phyloP scores from a whole-genome alignment of 1,140 invertebrate genomes.

The Drosophila triauraria region DNA sequence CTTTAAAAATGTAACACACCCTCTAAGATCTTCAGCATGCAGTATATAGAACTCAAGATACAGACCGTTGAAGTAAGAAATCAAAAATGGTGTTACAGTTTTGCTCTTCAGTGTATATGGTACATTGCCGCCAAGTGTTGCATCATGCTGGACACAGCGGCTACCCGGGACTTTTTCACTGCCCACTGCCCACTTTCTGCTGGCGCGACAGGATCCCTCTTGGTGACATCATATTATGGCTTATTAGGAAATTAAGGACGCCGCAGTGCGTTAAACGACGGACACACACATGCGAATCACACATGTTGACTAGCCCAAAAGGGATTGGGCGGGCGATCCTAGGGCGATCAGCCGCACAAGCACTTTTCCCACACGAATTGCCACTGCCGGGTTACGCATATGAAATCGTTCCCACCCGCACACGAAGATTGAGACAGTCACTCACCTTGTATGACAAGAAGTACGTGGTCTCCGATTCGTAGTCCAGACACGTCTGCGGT shows the following conservation, averaged over 20 bases:
- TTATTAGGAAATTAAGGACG: conserved; percentile 77
- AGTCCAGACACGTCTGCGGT: conserved; percentile 91
- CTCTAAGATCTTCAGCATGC: too few relatives aligned
- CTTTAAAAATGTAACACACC: too few relatives aligned
- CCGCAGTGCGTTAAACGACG: conserved; percentile 37
- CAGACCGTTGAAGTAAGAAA: too few relatives aligned
- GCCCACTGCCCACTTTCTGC: conserved; percentile 72
- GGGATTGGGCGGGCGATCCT: conserved; percentile 28
- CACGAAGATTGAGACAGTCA: conserved; percentile 48
- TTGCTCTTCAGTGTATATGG: not conserved
- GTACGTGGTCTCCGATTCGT: conserved; percentile 93
- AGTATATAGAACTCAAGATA: too few relatives aligned
- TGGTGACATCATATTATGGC: conserved; percentile 84
- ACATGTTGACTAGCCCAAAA: conserved; percentile 65
- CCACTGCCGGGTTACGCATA: conserved; percentile 18
- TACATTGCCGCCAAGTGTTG: conserved; percentile 72
- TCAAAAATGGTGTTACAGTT: too few relatives aligned
- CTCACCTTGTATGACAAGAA: conserved; percentile 93
- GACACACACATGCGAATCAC: conserved; percentile 78
- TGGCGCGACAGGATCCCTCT: conserved; percentile 56
- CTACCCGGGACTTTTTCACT: conserved; percentile 11
- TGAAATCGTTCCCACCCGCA: conserved; percentile 28
- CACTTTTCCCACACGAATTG: conserved; percentile 14
- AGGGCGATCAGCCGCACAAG: conserved; percentile 7
- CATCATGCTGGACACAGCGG: conserved; percentile 59